These are phyloP conservation scores for Serilophus lunatus DNA, from an alignment of 2,113 vertebrate genomes.

Conservation along the genomic window DNA sequence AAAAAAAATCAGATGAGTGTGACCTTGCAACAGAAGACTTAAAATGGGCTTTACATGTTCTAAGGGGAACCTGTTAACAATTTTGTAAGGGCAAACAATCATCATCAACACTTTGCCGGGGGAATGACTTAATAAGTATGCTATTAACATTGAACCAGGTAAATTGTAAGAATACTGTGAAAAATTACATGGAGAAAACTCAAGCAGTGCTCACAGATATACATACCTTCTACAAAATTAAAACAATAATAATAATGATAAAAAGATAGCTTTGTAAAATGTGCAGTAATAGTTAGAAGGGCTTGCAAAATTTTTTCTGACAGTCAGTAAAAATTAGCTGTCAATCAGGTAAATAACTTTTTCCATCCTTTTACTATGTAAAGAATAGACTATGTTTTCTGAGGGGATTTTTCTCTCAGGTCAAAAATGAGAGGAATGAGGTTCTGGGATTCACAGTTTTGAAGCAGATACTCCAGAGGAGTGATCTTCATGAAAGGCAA, in stretches of 20 bases:
- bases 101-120: not conserved
- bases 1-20: not conserved
- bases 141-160: not conserved
- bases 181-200: not conserved
- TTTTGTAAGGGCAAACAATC: not conserved
- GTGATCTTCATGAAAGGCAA: not conserved
- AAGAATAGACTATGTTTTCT: not conserved
- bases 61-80: not conserved
- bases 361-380: not conserved
- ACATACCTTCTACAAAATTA: not conserved
- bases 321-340: not conserved
- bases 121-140: not conserved
- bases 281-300: not conserved
- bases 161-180: not conserved
- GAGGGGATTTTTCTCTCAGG: not conserved
- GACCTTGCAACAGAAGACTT: not conserved
- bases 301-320: not conserved
- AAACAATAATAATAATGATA: not conserved
- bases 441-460: not conserved
- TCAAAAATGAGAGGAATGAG: not conserved
- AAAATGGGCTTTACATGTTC: not conserved
- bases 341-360: not conserved
- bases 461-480: not conserved
- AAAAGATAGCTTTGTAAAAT: not conserved
- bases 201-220: not conserved